A percentile compares a stretch with the other conserved stretches of the same genome.
Evolutionary conservation across 2,797 vertebrate genomes (phyloP).

Genomic region (Picus viridis): DNA sequence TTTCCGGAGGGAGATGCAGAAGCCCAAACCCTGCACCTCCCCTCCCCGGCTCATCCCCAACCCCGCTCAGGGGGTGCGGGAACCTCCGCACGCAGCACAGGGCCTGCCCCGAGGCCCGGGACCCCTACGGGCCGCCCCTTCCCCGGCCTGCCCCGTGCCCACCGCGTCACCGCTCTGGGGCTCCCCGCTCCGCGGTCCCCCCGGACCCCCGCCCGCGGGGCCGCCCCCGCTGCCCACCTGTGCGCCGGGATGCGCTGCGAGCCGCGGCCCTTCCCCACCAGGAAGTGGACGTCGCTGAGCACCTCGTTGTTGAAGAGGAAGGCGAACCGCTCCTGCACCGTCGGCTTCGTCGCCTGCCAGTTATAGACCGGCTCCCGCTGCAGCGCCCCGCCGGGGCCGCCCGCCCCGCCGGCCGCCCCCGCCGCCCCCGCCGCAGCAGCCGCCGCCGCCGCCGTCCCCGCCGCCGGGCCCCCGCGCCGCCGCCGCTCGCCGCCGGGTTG

Average conservation of each 20-base stretch:
- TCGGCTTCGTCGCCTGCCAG: constrained; percentile 89
- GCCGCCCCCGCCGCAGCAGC: constrained; percentile 64
- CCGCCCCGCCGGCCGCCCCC: constrained; percentile 53
- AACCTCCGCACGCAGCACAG: neutral
- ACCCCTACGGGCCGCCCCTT: neutral
- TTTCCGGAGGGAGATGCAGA: accelerated
- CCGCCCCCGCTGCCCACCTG: constrained; percentile 78
- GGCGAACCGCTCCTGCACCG: constrained; percentile 88
- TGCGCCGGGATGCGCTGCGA: constrained; percentile 95
- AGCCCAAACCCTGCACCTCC: neutral
- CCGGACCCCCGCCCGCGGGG: neutral
- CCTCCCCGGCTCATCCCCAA: neutral
- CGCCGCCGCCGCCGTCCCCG: constrained; percentile 33
- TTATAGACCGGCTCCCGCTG: constrained; percentile 87
- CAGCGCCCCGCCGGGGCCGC: constrained; percentile 72
- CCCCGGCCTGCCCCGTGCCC: neutral
- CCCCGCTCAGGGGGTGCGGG: neutral
- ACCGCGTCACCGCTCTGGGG: no score
- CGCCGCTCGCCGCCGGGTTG: neutral
- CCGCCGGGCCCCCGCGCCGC: neutral
- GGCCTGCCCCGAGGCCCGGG: neutral
- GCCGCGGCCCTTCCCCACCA: constrained; percentile 94
- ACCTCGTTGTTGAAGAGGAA: constrained; percentile 97
- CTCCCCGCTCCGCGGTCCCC: neutral
- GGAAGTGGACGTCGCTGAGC: constrained; percentile 96